Evolutionary conservation across 2,888 invertebrate species (phyloP).

Genomic region (Torymus auratus): DNA sequence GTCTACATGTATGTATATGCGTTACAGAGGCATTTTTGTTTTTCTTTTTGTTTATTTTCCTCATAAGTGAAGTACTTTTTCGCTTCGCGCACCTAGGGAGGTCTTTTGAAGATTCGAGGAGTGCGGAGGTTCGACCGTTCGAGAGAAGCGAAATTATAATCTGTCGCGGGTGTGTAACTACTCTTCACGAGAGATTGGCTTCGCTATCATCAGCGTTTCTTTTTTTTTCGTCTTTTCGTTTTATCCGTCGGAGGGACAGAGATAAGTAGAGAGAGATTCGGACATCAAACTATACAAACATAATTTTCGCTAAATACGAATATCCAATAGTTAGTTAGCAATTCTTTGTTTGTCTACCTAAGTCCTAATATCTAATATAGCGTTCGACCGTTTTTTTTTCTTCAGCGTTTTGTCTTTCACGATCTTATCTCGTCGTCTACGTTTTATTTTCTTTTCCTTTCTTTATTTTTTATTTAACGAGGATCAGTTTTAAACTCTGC

Average conservation of each 20-base stretch:
- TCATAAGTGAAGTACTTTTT: too few relatives aligned
- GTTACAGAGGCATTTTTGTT: too few relatives aligned
- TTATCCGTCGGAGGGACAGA: slow-evolving; percentile 9
- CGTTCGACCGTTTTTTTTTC: slow-evolving; percentile 14
- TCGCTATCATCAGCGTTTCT: too few relatives aligned
- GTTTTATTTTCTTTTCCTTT: neutral
- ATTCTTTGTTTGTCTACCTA: slow-evolving; percentile 37
- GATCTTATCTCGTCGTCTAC: neutral
- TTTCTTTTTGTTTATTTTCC: too few relatives aligned
- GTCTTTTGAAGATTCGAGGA: too few relatives aligned
- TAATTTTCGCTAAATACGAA: slow-evolving; percentile 62
- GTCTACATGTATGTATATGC: too few relatives aligned
- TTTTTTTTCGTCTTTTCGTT: too few relatives aligned
- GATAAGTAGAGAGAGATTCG: slow-evolving; percentile 51
- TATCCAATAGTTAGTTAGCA: slow-evolving; percentile 56
- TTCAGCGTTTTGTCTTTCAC: neutral
- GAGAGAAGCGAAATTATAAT: too few relatives aligned
- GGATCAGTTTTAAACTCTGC: slow-evolving; percentile 28
- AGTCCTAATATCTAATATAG: slow-evolving; percentile 36
- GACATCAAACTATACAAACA: slow-evolving; percentile 67
- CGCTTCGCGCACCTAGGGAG: too few relatives aligned
- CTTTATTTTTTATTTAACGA: slow-evolving; percentile 10
- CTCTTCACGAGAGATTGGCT: too few relatives aligned
- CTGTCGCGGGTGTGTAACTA: too few relatives aligned
- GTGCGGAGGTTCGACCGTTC: too few relatives aligned